Evolutionary conservation across 1,140 invertebrate genomes (phyloP), one percentile per base, ranked within the genome.

Genomic region (Pseudobourletiella spinata): DNA sequence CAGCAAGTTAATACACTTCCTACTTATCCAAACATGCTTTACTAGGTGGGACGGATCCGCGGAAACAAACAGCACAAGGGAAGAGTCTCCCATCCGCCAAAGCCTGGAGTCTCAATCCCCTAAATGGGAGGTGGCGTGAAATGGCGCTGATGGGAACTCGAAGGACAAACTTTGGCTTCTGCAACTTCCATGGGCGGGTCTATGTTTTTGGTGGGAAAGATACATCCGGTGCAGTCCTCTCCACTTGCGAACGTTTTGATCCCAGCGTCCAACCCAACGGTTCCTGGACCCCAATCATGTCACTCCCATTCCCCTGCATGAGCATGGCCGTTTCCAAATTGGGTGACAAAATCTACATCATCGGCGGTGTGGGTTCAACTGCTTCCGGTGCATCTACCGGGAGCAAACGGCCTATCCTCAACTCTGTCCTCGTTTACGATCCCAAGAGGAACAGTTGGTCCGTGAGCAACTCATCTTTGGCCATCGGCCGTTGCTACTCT

Each of bases 31-130:
- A n/a, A n/a, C n/a, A n/a, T n/a, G n/a, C n/a, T n/a, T n/a, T n/a
- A n/a, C n/a, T n/a, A n/a, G 54, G 54, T 32, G 54, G 54, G n/a
- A n/a, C 3, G n/a, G 54, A 56, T 35, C 54, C 54, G 4, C 54
- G 32, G 3, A 32, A 56, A 4, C 3, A 20, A 18, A 56, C 54
- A 32, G 6, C 22, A n/a, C 6, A 6, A 32, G 29, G 28, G 30
- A n/a, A 35, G n/a, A 56, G 28, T 8, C 4, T 18, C 3, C 29
- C 32, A 8, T 30, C 24, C 11, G 16, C 26, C 16, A 32, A 6
- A 3, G 11, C 3, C 3, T 56, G 54, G 54, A 35, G 28, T 24
- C 20, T 56, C 3, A 35, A 56, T 35, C 54, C 30, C 3, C 6
- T 15, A 30, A 35, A 3, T 15, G 54, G 54, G 14, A 32, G n/a